Base-by-base conservation (phyloP, 1,140 invertebrate genomes). In the Mercenaria mercenaria region DNA sequence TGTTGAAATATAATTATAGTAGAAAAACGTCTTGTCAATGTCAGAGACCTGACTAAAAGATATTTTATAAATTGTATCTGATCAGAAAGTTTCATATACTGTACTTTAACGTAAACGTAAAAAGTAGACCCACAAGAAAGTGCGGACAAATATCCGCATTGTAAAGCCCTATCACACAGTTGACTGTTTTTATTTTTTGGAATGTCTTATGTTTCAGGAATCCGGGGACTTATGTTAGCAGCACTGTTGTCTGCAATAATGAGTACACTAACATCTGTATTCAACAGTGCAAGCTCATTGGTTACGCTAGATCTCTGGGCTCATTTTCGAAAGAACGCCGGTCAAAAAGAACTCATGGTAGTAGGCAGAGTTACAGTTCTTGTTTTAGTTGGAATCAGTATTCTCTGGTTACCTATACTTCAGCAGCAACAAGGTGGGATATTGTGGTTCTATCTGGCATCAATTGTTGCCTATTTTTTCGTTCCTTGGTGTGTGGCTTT, bases 331-430 rank as follows among this genome's bases (percentile, higher is more conserved):
- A 95, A 93, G 64, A 94, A 95, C 37, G 93, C 96, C 6, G 93
- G 92, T 4, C 95, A 96, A 61, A 92, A 85, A 47, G 96, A 96
- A 89, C 90, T 96, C 26, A 94, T 96, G 83, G 94, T 96, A 76
- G 96, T 96, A 37, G 96, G 96, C 20, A 92, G 95, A 83, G 23
- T 96, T 23, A 96, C 96, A 81, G 96, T 97, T n/a, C 41, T 97
- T 18, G 91, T 96, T 41, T 90, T 97, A 52, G 96, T 97, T 2
- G 94, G 90, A n/a, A 90, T 97, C 1, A 96, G 96, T 85, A 95
- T 97, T 67, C 74, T 96, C 10, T 97, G 96, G 96, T 94, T 97
- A 56, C 96, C 96, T 10, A 95, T 97, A 32, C 96, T 97, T 86
- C 93, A 96, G 87, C 91, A 94, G 11, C 94, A 92, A 43, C 94